Conservation (phyloP, 2,797 vertebrate species). For the Rhincodon typus region DNA sequence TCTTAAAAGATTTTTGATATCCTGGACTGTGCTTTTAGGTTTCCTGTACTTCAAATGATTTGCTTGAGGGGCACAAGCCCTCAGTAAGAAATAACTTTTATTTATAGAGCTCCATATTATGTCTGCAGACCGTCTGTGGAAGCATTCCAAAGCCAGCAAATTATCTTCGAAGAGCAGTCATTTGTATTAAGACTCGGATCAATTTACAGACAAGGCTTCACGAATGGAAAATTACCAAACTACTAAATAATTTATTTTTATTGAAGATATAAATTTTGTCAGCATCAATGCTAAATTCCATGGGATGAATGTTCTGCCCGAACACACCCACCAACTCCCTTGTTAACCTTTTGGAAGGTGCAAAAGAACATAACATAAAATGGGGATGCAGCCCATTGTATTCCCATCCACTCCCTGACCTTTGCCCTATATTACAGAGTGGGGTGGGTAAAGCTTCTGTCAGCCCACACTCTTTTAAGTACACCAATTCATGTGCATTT, state of each 20-base stretch:
- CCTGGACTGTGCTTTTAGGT: background rate
- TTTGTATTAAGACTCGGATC: background rate
- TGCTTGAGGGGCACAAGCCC: background rate
- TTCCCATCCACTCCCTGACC: too few species aligned
- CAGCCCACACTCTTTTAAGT: too few species aligned
- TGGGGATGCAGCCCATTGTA: too few species aligned
- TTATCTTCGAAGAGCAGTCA: background rate
- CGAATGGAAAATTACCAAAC: background rate
- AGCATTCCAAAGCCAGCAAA: background rate
- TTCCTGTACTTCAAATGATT: background rate
- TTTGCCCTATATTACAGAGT: too few species aligned
- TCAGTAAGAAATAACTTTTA: background rate
- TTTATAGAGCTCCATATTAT: background rate
- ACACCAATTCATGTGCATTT: too few species aligned
- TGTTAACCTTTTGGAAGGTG: too few species aligned
- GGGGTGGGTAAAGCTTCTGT: too few species aligned
- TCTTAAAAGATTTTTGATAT: background rate
- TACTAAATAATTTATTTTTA: background rate
- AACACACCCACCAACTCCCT: too few species aligned
- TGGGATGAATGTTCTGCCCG: background rate
- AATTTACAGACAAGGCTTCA: background rate
- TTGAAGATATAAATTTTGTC: background rate
- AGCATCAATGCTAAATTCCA: background rate
- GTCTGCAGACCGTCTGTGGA: background rate
- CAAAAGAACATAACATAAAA: too few species aligned